These are phyloP conservation scores for Ditylenchus weischeri DNA, from an alignment of 2,888 invertebrate species.

Conservation along the genomic window DNA sequence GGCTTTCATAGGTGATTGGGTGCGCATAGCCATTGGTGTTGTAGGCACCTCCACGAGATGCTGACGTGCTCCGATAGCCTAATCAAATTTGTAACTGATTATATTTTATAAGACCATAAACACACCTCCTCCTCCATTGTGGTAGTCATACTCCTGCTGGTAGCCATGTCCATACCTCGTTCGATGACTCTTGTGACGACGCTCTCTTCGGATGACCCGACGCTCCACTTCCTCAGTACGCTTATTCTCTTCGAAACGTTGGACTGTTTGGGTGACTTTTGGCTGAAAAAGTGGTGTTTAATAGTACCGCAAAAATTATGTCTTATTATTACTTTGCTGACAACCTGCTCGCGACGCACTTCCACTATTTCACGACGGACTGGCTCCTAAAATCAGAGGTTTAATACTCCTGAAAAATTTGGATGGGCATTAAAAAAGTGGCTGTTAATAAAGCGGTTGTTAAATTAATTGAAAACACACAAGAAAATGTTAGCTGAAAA, in stretches of 20 bases:
- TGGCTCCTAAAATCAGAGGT: conserved; percentile 2
- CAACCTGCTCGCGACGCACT: conserved; percentile 14
- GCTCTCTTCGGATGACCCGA: conserved; percentile 50
- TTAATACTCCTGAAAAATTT: no score
- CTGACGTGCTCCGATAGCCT: conserved; percentile 51
- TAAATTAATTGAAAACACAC: no score
- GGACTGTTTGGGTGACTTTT: conserved; percentile 56
- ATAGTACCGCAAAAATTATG: neutral
- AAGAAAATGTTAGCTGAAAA: no score
- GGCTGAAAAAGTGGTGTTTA: conserved; percentile 37
- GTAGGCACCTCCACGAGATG: conserved; percentile 29
- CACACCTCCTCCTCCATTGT: conserved; percentile 28
- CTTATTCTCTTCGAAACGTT: conserved; percentile 57
- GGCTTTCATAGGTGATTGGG: conserved; percentile 11
- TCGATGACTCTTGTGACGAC: conserved; percentile 38
- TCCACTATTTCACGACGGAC: conserved; percentile 24
- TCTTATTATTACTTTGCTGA: neutral
- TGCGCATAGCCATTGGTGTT: conserved; percentile 7
- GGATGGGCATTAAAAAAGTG: no score
- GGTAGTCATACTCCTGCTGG: conserved; percentile 35
- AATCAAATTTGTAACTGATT: conserved; percentile 15
- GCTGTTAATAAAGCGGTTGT: no score
- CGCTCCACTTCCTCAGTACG: conserved; percentile 59
- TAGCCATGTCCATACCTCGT: conserved; percentile 32
- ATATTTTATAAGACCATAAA: conserved; percentile 3